Evolutionary conservation across 1,140 invertebrate species (phyloP).

Genomic region (Pseudomyrmex cubaensis): DNA sequence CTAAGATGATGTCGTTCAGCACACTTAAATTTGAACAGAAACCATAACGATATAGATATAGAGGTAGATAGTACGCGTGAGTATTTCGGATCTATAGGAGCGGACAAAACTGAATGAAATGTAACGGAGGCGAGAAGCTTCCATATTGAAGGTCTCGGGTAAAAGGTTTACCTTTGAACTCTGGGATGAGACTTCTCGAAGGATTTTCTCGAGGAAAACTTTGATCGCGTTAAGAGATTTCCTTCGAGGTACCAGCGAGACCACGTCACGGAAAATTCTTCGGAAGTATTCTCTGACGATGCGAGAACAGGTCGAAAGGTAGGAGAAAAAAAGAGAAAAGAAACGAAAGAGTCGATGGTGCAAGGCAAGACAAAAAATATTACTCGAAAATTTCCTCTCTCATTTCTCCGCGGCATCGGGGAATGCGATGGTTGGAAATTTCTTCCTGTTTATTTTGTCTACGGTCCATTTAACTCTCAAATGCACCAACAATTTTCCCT

Average conservation of each 20-base stretch:
- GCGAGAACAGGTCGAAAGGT: constrained; percentile 1
- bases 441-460: constrained; percentile 73
- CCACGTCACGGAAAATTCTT: constrained; percentile 60
- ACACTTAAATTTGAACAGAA: constrained; percentile 16
- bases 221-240: constrained; percentile 68
- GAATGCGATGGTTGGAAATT: constrained; percentile 24
- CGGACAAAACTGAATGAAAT: constrained; percentile 45
- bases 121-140: constrained; percentile 50
- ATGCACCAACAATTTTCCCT: constrained; percentile 72
- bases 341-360: constrained; percentile 38
- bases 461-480: constrained; percentile 78
- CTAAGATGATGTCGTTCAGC: background rate
- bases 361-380: constrained; percentile 63
- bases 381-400: constrained; percentile 25
- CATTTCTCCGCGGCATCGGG: background rate
- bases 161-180: constrained; percentile 65
- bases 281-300: constrained; percentile 55
- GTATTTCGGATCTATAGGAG: background rate
- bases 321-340: background rate
- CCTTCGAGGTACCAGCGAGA: constrained; percentile 59
- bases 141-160: constrained; percentile 48
- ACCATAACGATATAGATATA: constrained; percentile 40
- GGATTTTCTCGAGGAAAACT: constrained; percentile 61
- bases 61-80: constrained; percentile 9
- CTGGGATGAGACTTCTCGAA: constrained; percentile 59